Evolutionary conservation across 2,113 vertebrate species (phyloP).

Genomic region (Catharus fuscescens): DNA sequence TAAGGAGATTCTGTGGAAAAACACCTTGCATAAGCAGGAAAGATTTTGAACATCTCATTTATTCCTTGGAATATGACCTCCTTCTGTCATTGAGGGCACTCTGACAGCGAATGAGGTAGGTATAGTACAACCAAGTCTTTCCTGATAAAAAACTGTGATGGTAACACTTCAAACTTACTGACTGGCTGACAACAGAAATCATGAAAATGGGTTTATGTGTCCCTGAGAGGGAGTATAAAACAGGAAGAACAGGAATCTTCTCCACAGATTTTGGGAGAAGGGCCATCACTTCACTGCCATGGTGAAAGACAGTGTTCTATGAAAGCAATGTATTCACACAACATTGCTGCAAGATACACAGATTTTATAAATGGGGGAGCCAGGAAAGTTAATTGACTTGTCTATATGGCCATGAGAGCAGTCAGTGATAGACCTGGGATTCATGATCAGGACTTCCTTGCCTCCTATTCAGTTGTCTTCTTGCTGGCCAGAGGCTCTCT

Average conservation of each 20-base stretch:
- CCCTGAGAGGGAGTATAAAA: constrained; percentile 69
- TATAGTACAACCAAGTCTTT: constrained; percentile 40
- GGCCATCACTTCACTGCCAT: background rate
- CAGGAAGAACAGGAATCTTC: constrained; percentile 41
- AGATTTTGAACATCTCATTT: constrained; percentile 1
- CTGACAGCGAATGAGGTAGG: constrained; percentile 64
- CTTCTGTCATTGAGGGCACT: constrained; percentile 33
- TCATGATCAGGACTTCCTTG: constrained; percentile 33
- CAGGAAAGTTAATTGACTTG: background rate
- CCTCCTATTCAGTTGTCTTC: constrained; percentile 1
- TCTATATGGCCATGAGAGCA: background rate
- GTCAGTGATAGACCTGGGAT: constrained; percentile 24
- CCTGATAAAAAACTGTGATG: constrained; percentile 5
- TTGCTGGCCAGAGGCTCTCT: constrained; percentile 45
- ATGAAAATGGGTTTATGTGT: background rate
- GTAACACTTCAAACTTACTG: background rate
- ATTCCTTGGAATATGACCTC: constrained; percentile 25
- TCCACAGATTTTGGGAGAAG: background rate
- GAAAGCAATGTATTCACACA: background rate
- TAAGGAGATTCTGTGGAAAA: background rate
- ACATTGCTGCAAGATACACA: background rate
- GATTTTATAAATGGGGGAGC: background rate
- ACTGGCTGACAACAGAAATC: background rate
- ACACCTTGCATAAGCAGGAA: background rate
- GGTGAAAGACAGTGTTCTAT: background rate